Evolutionary conservation across 2,888 invertebrate species (phyloP).

Genomic region (Conomelus anceps): DNA sequence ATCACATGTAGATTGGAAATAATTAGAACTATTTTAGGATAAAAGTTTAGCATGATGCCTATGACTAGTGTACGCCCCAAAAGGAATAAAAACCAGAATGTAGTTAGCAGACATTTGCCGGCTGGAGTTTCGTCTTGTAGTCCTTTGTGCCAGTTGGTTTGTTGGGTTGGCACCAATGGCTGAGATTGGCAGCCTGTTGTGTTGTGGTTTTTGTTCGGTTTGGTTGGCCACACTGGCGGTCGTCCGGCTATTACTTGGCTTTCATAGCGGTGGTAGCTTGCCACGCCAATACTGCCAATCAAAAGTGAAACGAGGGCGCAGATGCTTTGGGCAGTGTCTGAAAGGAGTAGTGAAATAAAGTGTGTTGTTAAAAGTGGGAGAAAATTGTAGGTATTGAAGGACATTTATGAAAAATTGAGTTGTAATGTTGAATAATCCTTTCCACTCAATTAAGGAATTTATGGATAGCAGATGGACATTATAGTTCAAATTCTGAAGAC

Average conservation of each 20-base stretch:
- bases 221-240: conserved; percentile 22
- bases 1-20: conserved; percentile 59
- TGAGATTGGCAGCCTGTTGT: conserved; percentile 26
- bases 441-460: too few species aligned
- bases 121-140: conserved; percentile 68
- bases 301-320: conserved; percentile 27
- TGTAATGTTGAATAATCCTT: too few species aligned
- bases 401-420: too few species aligned
- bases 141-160: conserved; percentile 50
- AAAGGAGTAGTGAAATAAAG: not conserved
- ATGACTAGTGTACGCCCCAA: conserved; percentile 63
- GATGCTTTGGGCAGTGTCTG: conserved; percentile 26
- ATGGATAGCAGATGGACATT: too few species aligned
- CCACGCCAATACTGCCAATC: conserved; percentile 23
- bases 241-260: conserved; percentile 29
- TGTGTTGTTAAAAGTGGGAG: not conserved
- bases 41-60: conserved; percentile 61
- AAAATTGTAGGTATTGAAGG: too few species aligned
- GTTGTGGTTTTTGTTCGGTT: conserved; percentile 28
- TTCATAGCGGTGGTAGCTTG: conserved; percentile 31
- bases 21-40: conserved; percentile 42
- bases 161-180: conserved; percentile 39
- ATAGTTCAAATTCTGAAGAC: too few species aligned
- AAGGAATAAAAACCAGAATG: conserved; percentile 73
- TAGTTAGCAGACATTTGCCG: conserved; percentile 58